A percentile compares a stretch with the other conserved stretches of the same genome.
phyloP scores from a whole-genome alignment of 2,113 vertebrate species.

The Phalacrocorax brasilianus region DNA sequence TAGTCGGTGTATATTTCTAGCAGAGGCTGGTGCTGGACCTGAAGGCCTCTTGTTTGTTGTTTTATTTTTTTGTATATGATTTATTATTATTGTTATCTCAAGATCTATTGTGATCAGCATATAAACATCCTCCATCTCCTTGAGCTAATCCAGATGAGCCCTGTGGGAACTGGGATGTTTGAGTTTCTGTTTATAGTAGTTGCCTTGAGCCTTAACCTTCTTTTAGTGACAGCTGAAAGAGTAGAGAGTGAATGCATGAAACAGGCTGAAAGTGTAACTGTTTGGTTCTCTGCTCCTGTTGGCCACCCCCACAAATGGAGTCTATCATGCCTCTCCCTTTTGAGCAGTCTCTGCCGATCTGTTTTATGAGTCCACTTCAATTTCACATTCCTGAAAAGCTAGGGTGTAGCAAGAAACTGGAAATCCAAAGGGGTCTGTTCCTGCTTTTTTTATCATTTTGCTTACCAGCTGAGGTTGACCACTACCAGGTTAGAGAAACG shows the following conservation, averaged over 20 bases:
- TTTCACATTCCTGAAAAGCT: slow-evolving; percentile 63
- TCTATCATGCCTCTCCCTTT: background rate
- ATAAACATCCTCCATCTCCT: slow-evolving; percentile 20
- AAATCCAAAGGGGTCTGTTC: slow-evolving; percentile 40
- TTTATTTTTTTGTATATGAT: background rate
- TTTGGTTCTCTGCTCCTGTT: background rate
- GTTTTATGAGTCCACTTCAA: slow-evolving; percentile 40
- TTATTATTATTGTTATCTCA: slow-evolving; percentile 15
- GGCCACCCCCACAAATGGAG: background rate
- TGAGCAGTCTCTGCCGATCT: background rate
- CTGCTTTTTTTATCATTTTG: background rate
- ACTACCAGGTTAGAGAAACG: background rate
- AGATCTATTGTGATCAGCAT: slow-evolving; percentile 46
- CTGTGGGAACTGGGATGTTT: slow-evolving; percentile 19
- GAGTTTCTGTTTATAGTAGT: slow-evolving; percentile 43
- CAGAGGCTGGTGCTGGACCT: slow-evolving; percentile 62
- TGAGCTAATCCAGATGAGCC: slow-evolving; percentile 25
- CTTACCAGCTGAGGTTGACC: slow-evolving; percentile 27
- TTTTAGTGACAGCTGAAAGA: slow-evolving; percentile 15
- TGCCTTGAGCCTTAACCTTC: slow-evolving; percentile 65
- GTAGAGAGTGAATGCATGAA: background rate
- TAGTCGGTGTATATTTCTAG: slow-evolving; percentile 57
- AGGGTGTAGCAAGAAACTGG: slow-evolving; percentile 59
- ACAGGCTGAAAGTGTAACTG: background rate
- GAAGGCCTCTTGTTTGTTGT: slow-evolving; percentile 18